Evolutionary conservation across 2,113 vertebrate genomes (phyloP), one percentile per base, ranked within the genome.

Genomic region (Mustelus asterias): DNA sequence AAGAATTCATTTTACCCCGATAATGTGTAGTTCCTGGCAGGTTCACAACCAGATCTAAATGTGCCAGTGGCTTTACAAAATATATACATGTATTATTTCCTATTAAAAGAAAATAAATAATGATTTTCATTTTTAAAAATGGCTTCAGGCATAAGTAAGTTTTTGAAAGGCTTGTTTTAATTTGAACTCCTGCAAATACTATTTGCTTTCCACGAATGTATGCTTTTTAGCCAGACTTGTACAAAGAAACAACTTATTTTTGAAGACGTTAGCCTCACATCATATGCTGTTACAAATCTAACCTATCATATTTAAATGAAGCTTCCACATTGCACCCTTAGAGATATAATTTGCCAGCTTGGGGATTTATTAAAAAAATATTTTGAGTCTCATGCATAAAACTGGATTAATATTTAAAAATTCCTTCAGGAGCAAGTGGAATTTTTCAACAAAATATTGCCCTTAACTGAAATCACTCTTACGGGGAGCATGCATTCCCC

Each of bases 401-500:
- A 95, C 94, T 72, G 44, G 44, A 95, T 95, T 95, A 95, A 95
- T 95, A 95, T 95, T 95, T 95, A 29, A 95, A 95, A 95, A 76
- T 95, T 72, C 94, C 44, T 48, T 95, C 69, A 95, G 48, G 69
- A 95, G 41, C 94, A 72, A 63, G 44, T 72, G 14, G 94, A 95
- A 95, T 95, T 95, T 94, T 95, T 18, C 94, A 95, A 95, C 94
- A 95, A 95, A 95, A 95, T 95, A 95, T 95, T 76, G 44, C 94
- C 69, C 69, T 33, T 54, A 72, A 72, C 94, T 95, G 41, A 72
- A 95, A 72, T 72, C 69, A 70, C 69, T 94, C 92, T 95, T 72
- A 76, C 37, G 3, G 54, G 67, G 94, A 70, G 60, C 58, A n/a
- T n/a, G 20, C 13, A 72, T 44, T 72, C 26, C 69, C 41, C 26